Conservation (phyloP, 2,888 invertebrate species). For the Pyralis farinalis region DNA sequence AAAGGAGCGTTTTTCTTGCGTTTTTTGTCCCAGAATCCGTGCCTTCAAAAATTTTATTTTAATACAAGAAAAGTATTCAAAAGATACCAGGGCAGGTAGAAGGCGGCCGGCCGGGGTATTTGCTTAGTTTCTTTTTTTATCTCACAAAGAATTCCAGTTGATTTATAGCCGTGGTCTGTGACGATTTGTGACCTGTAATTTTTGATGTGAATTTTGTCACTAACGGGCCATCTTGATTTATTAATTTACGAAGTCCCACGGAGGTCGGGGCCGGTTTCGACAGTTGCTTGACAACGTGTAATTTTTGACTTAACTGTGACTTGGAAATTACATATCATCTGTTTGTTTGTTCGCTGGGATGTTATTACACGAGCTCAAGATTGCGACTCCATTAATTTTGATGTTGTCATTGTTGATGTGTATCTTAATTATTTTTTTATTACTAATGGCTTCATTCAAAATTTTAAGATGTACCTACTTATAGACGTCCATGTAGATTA, state of each 20-base stretch:
- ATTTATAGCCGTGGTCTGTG: conserved; percentile 71
- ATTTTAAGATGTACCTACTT: neutral
- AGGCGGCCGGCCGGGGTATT: conserved; percentile 59
- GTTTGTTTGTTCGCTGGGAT: conserved; percentile 19
- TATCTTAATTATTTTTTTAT: conserved; percentile 8
- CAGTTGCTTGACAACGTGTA: conserved; percentile 57
- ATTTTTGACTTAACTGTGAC: conserved; percentile 37
- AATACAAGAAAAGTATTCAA: conserved; percentile 77
- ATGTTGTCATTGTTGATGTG: neutral
- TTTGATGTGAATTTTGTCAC: conserved; percentile 77
- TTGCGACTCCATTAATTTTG: conserved; percentile 8
- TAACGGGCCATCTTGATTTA: conserved; percentile 68
- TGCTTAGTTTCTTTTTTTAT: conserved; percentile 72
- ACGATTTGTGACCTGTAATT: conserved; percentile 79
- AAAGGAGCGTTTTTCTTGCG: conserved; percentile 70
- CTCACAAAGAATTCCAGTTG: conserved; percentile 69
- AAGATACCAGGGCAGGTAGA: conserved; percentile 78
- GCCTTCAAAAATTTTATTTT: conserved; percentile 76
- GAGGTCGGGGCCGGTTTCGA: conserved; percentile 51
- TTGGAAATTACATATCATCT: conserved; percentile 29
- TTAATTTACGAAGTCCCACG: conserved; percentile 57
- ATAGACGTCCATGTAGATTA: too few species aligned
- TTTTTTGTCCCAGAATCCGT: conserved; percentile 75
- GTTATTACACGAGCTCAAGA: conserved; percentile 9
- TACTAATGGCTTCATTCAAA: neutral